These are phyloP conservation scores for Octodonta nipae DNA, from an alignment of 2,888 invertebrate species.

Conservation along the genomic window DNA sequence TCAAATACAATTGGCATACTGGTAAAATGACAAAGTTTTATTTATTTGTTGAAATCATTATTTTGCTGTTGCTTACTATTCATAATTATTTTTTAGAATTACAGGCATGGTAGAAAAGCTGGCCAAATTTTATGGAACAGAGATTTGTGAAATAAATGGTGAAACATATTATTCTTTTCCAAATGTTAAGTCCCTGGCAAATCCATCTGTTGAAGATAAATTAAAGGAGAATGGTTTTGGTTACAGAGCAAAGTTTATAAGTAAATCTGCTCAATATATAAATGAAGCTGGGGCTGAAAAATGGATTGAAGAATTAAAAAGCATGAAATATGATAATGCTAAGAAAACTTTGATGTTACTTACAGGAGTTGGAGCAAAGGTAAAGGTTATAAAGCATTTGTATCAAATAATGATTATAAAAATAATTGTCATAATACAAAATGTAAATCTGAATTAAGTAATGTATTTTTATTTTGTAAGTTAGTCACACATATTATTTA, in stretches of 20 bases:
- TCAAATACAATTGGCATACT: too few species aligned
- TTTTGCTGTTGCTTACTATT: too few species aligned
- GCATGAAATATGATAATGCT: slow-evolving; percentile 58
- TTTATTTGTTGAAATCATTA: too few species aligned
- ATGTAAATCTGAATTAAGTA: too few species aligned
- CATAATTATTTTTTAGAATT: slow-evolving; percentile 54
- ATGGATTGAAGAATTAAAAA: slow-evolving; percentile 61
- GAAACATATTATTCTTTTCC: slow-evolving; percentile 69
- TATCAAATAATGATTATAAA: slow-evolving; percentile 1
- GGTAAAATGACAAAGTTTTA: too few species aligned
- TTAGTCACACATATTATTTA: too few species aligned
- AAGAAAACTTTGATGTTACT: slow-evolving; percentile 60
- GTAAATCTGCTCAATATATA: slow-evolving; percentile 53
- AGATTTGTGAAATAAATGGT: slow-evolving; percentile 55
- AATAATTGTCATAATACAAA: not conserved
- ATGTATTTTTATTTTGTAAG: too few species aligned
- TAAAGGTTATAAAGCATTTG: slow-evolving; percentile 24
- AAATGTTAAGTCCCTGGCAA: slow-evolving; percentile 47
- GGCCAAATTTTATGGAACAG: slow-evolving; percentile 64
- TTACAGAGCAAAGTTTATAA: slow-evolving; percentile 78
- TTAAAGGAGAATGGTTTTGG: slow-evolving; percentile 68
- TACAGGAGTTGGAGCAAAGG: slow-evolving; percentile 88
- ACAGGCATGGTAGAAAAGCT: slow-evolving; percentile 83
- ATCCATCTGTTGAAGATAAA: slow-evolving; percentile 50
- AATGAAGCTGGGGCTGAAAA: slow-evolving; percentile 50